Conservation (phyloP, 2,888 invertebrate species). For the Encarsia formosa region DNA sequence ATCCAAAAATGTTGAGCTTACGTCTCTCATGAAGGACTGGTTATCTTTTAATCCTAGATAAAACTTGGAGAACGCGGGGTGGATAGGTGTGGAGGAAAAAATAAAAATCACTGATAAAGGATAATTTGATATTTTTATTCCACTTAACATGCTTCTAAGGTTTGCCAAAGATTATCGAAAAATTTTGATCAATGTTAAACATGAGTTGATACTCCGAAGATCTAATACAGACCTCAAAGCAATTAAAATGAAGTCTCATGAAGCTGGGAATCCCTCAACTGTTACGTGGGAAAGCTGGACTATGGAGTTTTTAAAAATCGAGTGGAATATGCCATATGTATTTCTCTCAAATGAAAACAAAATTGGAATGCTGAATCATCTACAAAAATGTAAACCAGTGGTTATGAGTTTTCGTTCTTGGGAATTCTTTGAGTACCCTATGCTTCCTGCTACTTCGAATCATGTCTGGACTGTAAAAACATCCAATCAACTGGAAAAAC, state of each 20-base stretch:
- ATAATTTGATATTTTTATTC: conserved; percentile 38
- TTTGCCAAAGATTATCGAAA: conserved; percentile 4
- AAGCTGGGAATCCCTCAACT: not conserved
- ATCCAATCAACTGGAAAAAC: conserved; percentile 42
- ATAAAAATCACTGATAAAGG: conserved; percentile 25
- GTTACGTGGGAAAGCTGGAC: conserved; percentile 30
- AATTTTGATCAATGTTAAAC: conserved; percentile 22
- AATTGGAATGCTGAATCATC: conserved; percentile 33
- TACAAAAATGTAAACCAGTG: conserved; percentile 37
- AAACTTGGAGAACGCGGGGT: conserved; percentile 32
- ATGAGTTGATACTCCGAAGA: conserved; percentile 35
- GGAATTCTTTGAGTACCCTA: conserved; percentile 36
- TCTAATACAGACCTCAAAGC: conserved; percentile 37
- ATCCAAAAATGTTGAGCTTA: not conserved
- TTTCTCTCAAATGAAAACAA: conserved; percentile 4
- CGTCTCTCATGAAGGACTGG: not conserved
- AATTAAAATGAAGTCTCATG: conserved; percentile 15
- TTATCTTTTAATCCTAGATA: not conserved
- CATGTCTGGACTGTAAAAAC: conserved; percentile 39
- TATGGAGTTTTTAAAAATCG: conserved; percentile 30
- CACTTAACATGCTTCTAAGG: conserved; percentile 36
- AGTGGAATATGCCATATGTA: conserved; percentile 29
- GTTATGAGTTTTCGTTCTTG: not conserved
- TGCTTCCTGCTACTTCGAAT: conserved; percentile 38
- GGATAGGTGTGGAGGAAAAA: conserved; percentile 25